Percentiles rank a stretch among this genome's conserved stretches.
phyloP scores from a whole-genome alignment of 2,888 invertebrate genomes.

The Amiota minor region DNA sequence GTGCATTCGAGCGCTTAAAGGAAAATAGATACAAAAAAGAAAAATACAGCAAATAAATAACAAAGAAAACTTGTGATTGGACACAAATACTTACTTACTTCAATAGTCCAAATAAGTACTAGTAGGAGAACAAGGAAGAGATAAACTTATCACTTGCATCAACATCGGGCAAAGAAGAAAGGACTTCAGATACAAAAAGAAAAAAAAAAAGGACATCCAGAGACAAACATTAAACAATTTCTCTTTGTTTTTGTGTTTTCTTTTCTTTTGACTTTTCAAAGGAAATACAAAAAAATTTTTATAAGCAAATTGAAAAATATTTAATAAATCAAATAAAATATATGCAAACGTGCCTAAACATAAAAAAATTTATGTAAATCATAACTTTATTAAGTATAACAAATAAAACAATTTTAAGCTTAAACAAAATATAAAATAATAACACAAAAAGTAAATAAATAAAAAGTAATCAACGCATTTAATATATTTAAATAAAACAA shows the following conservation, averaged over 20 bases:
- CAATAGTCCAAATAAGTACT: too few relatives aligned
- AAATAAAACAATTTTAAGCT: conserved; percentile 10
- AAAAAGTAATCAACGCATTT: conserved; percentile 26
- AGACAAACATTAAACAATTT: conserved; percentile 10
- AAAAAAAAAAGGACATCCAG: conserved; percentile 53
- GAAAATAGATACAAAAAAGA: not conserved
- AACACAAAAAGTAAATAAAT: conserved; percentile 38
- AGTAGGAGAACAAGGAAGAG: too few relatives aligned
- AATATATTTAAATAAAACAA: conserved; percentile 10
- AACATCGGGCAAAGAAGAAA: too few relatives aligned
- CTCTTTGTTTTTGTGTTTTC: too few relatives aligned
- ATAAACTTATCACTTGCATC: too few relatives aligned
- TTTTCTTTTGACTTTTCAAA: too few relatives aligned
- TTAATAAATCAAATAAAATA: conserved; percentile 26
- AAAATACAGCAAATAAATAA: conserved; percentile 28
- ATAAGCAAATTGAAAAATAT: conserved; percentile 29
- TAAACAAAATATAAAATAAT: conserved; percentile 3
- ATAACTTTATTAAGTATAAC: conserved; percentile 42
- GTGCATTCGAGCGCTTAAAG: too few relatives aligned
- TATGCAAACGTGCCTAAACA: conserved; percentile 47
- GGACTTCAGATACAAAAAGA: conserved; percentile 33
- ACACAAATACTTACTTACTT: too few relatives aligned
- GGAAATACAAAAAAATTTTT: not conserved
- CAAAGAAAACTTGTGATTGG: too few relatives aligned
- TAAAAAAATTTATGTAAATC: conserved; percentile 42